phyloP scores from a whole-genome alignment of 1,140 invertebrate genomes.

The Archivesica marissinica region DNA sequence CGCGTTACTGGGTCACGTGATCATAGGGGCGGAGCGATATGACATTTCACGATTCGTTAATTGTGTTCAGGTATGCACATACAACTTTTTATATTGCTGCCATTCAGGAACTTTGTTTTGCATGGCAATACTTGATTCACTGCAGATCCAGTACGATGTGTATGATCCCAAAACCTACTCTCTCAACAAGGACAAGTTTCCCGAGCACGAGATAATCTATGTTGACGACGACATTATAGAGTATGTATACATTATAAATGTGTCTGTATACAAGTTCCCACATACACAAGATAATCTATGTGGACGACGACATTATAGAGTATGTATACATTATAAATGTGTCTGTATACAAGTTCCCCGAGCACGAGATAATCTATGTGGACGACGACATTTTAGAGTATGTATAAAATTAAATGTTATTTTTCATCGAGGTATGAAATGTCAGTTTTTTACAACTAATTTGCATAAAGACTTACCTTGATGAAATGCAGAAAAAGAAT shows the following conservation, averaged over 20 bases:
- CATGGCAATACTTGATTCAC: neutral
- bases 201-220: conserved; percentile 72
- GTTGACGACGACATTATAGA: conserved; percentile 83
- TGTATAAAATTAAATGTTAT: too few species aligned
- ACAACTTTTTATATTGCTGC: too few species aligned
- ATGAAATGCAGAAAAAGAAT: too few species aligned
- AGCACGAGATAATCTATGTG: conserved; percentile 77
- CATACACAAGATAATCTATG: conserved; percentile 74
- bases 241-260: too few species aligned
- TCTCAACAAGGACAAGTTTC: conserved; percentile 75
- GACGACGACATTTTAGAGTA: conserved; percentile 83
- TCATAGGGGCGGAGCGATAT: too few species aligned
- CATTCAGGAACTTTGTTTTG: neutral
- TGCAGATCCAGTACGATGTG: conserved; percentile 70
- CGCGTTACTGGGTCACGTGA: too few species aligned
- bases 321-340: too few species aligned
- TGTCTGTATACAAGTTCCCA: conserved; percentile 80
- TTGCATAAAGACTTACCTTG: too few species aligned
- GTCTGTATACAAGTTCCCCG: conserved; percentile 78
- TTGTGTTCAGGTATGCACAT: too few species aligned
- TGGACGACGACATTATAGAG: conserved; percentile 83
- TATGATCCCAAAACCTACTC: conserved; percentile 84
- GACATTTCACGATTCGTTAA: too few species aligned
- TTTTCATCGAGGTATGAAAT: too few species aligned
- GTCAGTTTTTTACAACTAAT: too few species aligned